These are phyloP conservation scores for Glaucidium brasilianum DNA, from an alignment of 2,113 vertebrate species.

Conservation along the genomic window DNA sequence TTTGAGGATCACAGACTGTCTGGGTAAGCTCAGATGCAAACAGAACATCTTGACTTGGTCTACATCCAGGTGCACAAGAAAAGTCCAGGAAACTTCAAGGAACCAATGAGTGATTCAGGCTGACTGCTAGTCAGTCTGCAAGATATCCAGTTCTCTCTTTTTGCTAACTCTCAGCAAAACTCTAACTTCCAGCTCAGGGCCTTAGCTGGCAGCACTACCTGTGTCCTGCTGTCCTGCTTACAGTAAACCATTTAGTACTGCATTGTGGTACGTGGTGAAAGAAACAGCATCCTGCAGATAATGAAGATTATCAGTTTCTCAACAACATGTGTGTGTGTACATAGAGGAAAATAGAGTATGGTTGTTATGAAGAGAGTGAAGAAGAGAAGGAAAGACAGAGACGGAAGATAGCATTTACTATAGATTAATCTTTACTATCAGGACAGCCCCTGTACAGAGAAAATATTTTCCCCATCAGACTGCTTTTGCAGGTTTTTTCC, in stretches of 20 bases:
- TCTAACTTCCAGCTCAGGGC: neutral
- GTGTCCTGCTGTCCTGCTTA: neutral
- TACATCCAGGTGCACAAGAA: neutral
- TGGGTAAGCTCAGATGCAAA: neutral
- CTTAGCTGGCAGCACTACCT: neutral
- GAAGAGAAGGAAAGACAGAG: neutral
- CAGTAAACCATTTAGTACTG: neutral
- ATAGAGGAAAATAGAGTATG: neutral
- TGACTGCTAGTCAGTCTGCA: neutral
- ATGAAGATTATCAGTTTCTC: neutral
- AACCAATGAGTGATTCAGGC: neutral
- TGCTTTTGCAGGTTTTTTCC: neutral
- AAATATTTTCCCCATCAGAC: constrained; percentile 6
- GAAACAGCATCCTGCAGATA: neutral
- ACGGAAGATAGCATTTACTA: neutral
- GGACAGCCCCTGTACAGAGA: neutral
- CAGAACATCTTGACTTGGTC: neutral
- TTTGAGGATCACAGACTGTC: neutral
- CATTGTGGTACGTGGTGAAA: neutral
- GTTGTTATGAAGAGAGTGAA: neutral
- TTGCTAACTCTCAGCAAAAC: neutral
- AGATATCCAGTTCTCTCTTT: neutral
- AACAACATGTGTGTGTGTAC: neutral
- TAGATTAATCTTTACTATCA: neutral
- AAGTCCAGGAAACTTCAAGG: neutral